Evolutionary conservation across 2,888 invertebrate genomes (phyloP).

Genomic region (Ferdinandea cuprea): DNA sequence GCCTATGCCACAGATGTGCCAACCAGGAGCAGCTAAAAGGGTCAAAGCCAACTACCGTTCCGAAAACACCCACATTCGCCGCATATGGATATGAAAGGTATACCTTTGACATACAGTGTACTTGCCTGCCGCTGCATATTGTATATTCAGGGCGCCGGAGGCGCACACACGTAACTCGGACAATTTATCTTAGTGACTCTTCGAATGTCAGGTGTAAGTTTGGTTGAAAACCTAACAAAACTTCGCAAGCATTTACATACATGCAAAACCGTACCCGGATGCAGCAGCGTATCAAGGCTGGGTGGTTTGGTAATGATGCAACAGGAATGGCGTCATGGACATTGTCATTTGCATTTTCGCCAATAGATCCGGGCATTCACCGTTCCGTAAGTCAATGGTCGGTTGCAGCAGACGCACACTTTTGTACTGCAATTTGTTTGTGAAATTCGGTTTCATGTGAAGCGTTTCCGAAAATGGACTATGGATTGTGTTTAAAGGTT

Average conservation of each 20-base stretch:
- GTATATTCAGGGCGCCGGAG: neutral
- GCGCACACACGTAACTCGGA: conserved; percentile 20
- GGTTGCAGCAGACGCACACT: conserved; percentile 17
- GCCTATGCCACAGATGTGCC: conserved; percentile 50
- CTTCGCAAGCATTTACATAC: conserved; percentile 49
- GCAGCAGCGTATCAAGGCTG: neutral
- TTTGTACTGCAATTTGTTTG: conserved; percentile 51
- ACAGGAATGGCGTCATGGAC: conserved; percentile 30
- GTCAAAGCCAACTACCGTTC: conserved; percentile 31
- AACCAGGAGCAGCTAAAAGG: conserved; percentile 20
- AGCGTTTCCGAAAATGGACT: conserved; percentile 1
- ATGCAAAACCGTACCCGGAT: neutral
- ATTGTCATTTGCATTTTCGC: conserved; percentile 47
- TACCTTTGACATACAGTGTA: neutral
- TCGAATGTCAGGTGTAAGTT: conserved; percentile 56
- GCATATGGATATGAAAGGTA: too few species aligned
- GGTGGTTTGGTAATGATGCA: conserved; percentile 17
- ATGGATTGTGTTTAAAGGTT: neutral
- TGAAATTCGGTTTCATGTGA: conserved; percentile 8
- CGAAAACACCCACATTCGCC: neutral
- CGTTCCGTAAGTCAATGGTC: conserved; percentile 22
- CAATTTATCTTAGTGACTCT: conserved; percentile 58
- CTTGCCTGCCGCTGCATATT: neutral
- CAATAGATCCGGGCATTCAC: conserved; percentile 18
- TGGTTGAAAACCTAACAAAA: conserved; percentile 42